Evolutionary conservation across 1,140 invertebrate genomes (phyloP).

Genomic region (Megalopta genalis): DNA sequence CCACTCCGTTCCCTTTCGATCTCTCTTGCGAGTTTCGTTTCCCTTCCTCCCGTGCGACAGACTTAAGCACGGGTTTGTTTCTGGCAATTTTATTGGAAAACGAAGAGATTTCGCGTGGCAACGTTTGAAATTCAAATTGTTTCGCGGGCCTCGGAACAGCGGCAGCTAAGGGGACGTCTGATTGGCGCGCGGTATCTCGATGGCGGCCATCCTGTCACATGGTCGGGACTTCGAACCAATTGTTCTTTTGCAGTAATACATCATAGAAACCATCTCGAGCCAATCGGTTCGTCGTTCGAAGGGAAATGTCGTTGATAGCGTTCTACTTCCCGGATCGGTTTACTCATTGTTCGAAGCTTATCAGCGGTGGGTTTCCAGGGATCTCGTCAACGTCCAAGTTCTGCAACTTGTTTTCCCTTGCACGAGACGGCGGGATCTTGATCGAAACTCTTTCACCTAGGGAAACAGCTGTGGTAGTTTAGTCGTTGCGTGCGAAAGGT

Average conservation of each 20-base stretch:
- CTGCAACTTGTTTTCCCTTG: background rate
- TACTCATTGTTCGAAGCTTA: conserved; percentile 10
- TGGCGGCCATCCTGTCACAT: background rate
- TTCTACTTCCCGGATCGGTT: background rate
- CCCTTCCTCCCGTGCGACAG: no score
- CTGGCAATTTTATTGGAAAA: no score
- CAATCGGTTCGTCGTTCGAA: conserved; percentile 4
- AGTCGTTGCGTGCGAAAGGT: background rate
- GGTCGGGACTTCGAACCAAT: background rate
- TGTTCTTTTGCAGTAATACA: background rate
- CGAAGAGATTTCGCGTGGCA: conserved; percentile 1
- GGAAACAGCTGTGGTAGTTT: background rate
- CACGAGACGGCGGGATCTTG: background rate
- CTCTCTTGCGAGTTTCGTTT: no score
- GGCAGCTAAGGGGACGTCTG: background rate
- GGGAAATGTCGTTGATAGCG: conserved; percentile 4
- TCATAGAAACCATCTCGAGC: background rate
- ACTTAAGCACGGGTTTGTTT: no score
- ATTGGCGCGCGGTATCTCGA: background rate
- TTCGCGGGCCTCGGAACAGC: background rate
- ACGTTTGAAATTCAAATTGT: background rate
- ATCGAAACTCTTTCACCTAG: background rate
- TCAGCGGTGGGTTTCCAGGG: conserved; percentile 1
- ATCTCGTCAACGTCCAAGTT: background rate
- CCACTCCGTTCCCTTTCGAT: no score